Conservation (phyloP, 2,113 vertebrate species). For the Eptatretus burgeri region DNA sequence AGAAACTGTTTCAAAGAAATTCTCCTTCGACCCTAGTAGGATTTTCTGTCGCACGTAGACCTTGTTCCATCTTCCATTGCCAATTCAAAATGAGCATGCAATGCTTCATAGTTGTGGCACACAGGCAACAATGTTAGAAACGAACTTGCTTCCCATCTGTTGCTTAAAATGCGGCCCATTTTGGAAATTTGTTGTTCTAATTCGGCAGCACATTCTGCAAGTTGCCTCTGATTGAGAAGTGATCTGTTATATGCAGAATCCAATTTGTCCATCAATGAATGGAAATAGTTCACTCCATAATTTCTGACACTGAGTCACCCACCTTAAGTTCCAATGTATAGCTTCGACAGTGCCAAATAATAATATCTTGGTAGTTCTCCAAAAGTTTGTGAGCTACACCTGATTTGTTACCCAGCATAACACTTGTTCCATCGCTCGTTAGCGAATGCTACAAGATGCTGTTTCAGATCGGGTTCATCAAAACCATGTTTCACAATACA, state of each 20-base stretch:
- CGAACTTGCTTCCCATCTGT: not conserved
- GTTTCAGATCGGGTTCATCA: conserved; percentile 4
- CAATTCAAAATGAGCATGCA: too few relatives aligned
- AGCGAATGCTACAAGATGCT: not conserved
- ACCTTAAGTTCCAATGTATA: conserved; percentile 1
- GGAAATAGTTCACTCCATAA: conserved; percentile 2
- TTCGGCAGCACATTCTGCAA: conserved; percentile 7
- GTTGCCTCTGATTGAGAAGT: conserved; percentile 2
- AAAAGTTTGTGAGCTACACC: conserved; percentile 3
- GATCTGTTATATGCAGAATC: conserved; percentile 1
- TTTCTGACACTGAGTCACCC: not conserved
- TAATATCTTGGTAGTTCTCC: not conserved
- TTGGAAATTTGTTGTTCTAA: conserved; percentile 4
- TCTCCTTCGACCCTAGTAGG: not conserved
- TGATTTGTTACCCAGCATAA: not conserved
- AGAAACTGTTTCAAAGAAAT: not conserved
- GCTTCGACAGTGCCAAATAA: conserved; percentile 1
- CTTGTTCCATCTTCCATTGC: too few relatives aligned
- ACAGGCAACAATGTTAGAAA: too few relatives aligned
- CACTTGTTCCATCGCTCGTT: not conserved
- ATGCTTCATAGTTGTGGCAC: too few relatives aligned
- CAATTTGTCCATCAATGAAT: conserved; percentile 5
- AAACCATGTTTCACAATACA: conserved; percentile 3
- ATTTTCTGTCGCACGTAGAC: too few relatives aligned
- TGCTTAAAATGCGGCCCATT: conserved; percentile 7